These are phyloP conservation scores for Megalurothrips usitatus DNA, from an alignment of 2,888 invertebrate species.

Conservation along the genomic window DNA sequence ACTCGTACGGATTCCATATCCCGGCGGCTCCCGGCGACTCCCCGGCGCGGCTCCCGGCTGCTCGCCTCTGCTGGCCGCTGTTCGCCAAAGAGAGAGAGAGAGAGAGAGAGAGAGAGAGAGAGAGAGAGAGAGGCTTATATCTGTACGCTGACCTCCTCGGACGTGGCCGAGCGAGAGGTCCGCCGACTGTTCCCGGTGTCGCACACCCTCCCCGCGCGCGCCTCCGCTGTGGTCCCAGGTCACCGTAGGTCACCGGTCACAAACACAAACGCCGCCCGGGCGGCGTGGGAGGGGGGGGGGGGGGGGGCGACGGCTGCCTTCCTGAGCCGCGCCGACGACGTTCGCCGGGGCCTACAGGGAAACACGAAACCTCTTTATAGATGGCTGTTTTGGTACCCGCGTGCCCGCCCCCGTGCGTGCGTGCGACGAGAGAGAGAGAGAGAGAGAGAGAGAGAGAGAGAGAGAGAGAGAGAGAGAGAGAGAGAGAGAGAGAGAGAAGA, in stretches of 20 bases:
- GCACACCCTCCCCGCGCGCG: not conserved
- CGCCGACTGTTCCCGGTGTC: too few species aligned
- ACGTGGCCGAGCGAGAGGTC: too few species aligned
- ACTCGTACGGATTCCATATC: too few species aligned
- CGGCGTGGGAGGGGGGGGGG: too few species aligned
- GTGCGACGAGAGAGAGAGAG: not conserved
- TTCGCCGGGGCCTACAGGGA: not conserved
- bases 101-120: too few species aligned
- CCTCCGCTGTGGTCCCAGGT: not conserved
- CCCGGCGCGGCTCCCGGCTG: too few species aligned
- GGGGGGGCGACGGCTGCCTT: too few species aligned
- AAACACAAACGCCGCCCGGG: not conserved
- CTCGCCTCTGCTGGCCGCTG: too few species aligned
- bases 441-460: not conserved
- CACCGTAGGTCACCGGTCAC: not conserved
- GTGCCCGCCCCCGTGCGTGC: not conserved
- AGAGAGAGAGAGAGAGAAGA: not conserved
- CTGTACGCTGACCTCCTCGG: too few species aligned
- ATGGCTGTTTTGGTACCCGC: not conserved
- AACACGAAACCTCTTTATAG: slow-evolving; percentile 11
- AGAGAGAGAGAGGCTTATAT: too few species aligned
- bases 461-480: not conserved
- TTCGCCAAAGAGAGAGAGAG: too few species aligned
- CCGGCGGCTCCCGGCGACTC: too few species aligned
- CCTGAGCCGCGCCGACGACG: not conserved